These are phyloP conservation scores for Trypoxylon attenuatum DNA, from an alignment of 2,888 invertebrate genomes.

Conservation along the genomic window DNA sequence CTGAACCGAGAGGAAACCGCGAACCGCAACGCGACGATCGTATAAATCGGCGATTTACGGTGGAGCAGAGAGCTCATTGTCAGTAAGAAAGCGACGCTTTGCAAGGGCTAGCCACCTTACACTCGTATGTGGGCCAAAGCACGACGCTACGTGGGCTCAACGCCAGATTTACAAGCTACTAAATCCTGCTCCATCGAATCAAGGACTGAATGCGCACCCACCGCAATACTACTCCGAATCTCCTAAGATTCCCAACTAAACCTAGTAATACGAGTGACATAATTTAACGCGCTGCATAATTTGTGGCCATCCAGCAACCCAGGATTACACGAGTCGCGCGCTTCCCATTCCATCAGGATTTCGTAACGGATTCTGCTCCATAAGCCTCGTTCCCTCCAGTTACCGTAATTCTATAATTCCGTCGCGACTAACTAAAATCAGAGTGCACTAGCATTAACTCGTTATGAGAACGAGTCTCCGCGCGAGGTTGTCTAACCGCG, in stretches of 20 bases:
- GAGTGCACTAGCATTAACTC: no score
- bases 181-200: slow-evolving; percentile 65
- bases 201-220: slow-evolving; percentile 21
- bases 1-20: slow-evolving; percentile 67
- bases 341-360: no score
- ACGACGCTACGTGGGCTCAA: slow-evolving; percentile 50
- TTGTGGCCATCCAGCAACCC: slow-evolving; percentile 8
- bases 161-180: slow-evolving; percentile 67
- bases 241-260: slow-evolving; percentile 13
- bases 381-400: no score
- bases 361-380: no score
- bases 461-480: no score
- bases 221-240: neutral
- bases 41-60: slow-evolving; percentile 68
- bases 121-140: slow-evolving; percentile 67
- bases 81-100: slow-evolving; percentile 26
- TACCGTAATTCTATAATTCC: no score
- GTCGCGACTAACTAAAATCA: no score
- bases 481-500: no score
- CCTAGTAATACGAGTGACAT: slow-evolving; percentile 19
- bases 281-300: slow-evolving; percentile 27
- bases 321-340: neutral
- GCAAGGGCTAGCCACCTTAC: slow-evolving; percentile 45
- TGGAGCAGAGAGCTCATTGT: slow-evolving; percentile 20
- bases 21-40: slow-evolving; percentile 54